These are phyloP conservation scores for Marmota monax DNA, from an alignment of 2,113 vertebrate species.

Conservation along the genomic window DNA sequence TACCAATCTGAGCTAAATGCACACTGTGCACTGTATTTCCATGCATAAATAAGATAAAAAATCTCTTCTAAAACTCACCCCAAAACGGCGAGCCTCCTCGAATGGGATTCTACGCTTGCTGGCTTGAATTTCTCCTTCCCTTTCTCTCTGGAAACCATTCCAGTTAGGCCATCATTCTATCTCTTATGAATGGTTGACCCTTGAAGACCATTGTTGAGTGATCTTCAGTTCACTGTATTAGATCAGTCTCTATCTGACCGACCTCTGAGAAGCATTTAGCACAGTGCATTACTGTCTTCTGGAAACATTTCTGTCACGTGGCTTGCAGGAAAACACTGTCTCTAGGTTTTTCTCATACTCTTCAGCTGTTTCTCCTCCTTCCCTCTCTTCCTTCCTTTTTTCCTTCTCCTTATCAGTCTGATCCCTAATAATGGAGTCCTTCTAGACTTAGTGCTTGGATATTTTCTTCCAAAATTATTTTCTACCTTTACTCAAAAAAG, in stretches of 20 bases:
- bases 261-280: neutral
- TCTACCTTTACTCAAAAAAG: neutral
- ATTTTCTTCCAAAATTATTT: neutral
- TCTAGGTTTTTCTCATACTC: neutral
- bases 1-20: neutral
- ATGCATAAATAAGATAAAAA: neutral
- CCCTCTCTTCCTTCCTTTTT: neutral
- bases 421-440: neutral
- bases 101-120: neutral
- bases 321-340: neutral
- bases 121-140: neutral
- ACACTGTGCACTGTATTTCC: neutral
- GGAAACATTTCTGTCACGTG: neutral
- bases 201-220: neutral
- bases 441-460: neutral
- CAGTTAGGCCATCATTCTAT: neutral
- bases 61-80: neutral
- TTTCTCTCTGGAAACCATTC: constrained; percentile 1
- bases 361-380: neutral
- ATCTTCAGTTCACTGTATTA: neutral
- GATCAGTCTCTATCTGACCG: neutral
- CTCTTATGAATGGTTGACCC: neutral
- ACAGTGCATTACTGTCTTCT: neutral
- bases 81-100: neutral
- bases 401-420: neutral